Conservation (phyloP, 2,113 vertebrate genomes). For the Meleagris gallopavo region DNA sequence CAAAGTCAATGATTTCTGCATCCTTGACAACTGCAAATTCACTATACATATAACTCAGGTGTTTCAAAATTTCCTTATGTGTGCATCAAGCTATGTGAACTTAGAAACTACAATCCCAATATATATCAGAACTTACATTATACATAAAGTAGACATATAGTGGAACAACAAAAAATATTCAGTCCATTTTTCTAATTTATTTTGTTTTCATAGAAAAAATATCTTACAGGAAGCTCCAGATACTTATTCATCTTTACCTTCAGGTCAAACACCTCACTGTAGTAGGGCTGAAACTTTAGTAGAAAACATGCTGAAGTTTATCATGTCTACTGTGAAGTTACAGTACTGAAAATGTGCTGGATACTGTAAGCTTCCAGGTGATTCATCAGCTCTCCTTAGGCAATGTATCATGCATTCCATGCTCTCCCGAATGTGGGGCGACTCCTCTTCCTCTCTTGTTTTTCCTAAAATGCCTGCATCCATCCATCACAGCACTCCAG, state of each 20-base stretch:
- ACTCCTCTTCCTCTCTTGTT: background rate
- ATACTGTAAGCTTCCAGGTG: background rate
- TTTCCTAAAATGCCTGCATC: background rate
- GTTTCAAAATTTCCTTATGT: background rate
- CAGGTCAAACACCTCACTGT: background rate
- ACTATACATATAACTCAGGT: background rate
- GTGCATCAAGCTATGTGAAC: background rate
- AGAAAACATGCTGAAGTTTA: background rate
- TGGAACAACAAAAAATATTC: background rate
- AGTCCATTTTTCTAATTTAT: background rate
- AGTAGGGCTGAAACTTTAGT: background rate
- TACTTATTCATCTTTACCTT: background rate
- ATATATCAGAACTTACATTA: background rate
- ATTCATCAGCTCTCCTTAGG: background rate
- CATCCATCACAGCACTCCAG: background rate
- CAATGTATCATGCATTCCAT: background rate
- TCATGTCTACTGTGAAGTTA: background rate
- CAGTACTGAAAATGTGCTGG: background rate
- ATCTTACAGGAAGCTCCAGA: background rate
- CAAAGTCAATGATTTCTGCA: background rate
- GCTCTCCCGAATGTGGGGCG: no score
- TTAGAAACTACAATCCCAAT: background rate
- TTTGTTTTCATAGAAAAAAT: background rate
- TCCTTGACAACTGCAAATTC: background rate
- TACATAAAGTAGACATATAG: background rate